Evolutionary conservation across 2,797 vertebrate species (phyloP).

Genomic region (Myripristis murdjan): DNA sequence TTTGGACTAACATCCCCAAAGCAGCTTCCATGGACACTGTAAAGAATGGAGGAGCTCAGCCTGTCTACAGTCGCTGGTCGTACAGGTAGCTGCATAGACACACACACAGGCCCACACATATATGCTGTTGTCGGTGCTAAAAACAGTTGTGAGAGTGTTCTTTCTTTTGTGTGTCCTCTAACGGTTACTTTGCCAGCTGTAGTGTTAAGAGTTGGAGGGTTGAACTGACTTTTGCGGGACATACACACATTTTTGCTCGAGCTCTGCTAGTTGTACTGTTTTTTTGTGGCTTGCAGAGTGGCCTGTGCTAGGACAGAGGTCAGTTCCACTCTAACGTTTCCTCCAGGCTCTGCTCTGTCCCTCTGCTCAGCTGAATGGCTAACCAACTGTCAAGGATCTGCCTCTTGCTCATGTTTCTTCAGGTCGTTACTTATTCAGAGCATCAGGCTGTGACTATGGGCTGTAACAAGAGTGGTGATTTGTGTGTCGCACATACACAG

Average conservation of each 20-base stretch:
- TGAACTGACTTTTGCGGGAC: not conserved
- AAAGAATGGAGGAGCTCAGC: conserved; percentile 78
- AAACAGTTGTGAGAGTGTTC: not conserved
- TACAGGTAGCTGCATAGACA: conserved; percentile 82
- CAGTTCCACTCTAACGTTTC: conserved; percentile 33
- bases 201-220: not conserved
- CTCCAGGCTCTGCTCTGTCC: conserved; percentile 8
- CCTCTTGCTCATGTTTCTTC: conserved; percentile 74
- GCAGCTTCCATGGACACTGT: conserved; percentile 82
- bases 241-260: conserved; percentile 2
- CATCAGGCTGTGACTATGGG: conserved; percentile 53
- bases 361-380: conserved; percentile 11
- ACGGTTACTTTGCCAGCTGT: not conserved
- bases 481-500: conserved; percentile 2
- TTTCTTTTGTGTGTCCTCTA: conserved; percentile 17
- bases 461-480: conserved; percentile 74
- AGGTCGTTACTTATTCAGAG: conserved; percentile 81
- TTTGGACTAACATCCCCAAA: conserved; percentile 59
- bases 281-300: conserved; percentile 10
- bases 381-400: conserved; percentile 48
- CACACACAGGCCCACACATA: not conserved
- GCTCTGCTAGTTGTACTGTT: not conserved
- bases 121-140: not conserved
- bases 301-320: conserved; percentile 28
- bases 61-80: conserved; percentile 88